A percentile compares a stretch with the other conserved stretches of the same genome.
These are phyloP conservation scores for Papilio glaucus DNA, from an alignment of 1,140 invertebrate genomes.

Conservation along the genomic window DNA sequence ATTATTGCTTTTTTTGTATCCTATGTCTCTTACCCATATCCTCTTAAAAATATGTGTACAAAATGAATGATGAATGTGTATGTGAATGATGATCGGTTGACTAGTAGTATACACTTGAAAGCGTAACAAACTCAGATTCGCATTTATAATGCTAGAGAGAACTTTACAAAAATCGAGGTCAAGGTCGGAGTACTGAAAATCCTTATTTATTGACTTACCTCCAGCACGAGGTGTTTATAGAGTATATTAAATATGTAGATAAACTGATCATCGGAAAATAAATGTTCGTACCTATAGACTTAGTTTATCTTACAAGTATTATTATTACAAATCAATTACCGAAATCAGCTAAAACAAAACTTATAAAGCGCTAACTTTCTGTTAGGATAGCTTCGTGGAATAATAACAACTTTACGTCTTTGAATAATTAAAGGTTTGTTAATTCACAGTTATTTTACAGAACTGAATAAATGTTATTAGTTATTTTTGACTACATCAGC, in stretches of 20 bases:
- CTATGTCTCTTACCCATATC: no score
- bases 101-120: no score
- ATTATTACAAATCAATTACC: constrained; percentile 15
- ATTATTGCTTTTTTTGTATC: no score
- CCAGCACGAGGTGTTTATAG: background rate
- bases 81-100: no score
- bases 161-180: no score
- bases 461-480: background rate
- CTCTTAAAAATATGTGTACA: no score
- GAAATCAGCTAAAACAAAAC: constrained; percentile 18
- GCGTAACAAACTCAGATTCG: no score
- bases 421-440: constrained; percentile 32
- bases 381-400: constrained; percentile 12
- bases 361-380: constrained; percentile 27
- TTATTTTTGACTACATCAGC: background rate
- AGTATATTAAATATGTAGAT: background rate
- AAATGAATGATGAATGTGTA: no score
- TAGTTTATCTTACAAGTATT: background rate
- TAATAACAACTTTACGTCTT: constrained; percentile 21
- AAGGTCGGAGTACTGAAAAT: no score
- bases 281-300: background rate
- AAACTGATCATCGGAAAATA: background rate
- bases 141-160: no score
- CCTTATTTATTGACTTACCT: no score
- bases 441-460: constrained; percentile 1